A percentile compares a stretch with the other conserved stretches of the same genome.
Conservation (phyloP, 2,113 vertebrate species). For the Stictonetta naevosa region DNA sequence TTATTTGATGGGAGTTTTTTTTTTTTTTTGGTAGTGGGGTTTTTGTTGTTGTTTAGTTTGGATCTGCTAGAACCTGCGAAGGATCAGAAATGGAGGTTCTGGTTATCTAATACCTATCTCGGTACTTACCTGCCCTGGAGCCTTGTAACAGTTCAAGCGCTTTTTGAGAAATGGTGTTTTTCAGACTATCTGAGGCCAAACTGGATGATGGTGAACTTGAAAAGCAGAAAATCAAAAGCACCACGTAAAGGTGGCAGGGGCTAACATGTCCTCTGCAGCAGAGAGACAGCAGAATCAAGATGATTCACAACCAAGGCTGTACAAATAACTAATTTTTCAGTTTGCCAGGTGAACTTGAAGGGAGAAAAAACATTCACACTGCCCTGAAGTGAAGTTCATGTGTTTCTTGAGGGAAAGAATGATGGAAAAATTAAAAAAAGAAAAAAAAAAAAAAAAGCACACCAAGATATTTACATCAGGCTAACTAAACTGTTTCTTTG, state of each 20-base stretch:
- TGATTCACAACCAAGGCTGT: conserved; percentile 53
- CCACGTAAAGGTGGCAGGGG: neutral
- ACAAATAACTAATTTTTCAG: conserved; percentile 68
- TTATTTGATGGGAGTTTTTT: neutral
- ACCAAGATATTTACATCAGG: neutral
- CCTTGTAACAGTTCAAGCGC: conserved; percentile 30
- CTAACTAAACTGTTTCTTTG: conserved; percentile 19
- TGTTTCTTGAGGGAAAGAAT: conserved; percentile 33
- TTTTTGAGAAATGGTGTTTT: conserved; percentile 64
- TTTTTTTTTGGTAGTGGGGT: neutral
- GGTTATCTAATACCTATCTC: conserved; percentile 73
- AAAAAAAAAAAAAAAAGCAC: neutral
- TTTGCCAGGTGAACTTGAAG: conserved; percentile 45
- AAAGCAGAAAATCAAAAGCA: conserved; percentile 42
- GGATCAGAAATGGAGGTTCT: conserved; percentile 39
- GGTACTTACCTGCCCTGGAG: conserved; percentile 62
- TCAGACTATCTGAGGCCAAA: conserved; percentile 60
- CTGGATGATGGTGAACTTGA: conserved; percentile 25
- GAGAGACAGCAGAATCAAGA: conserved; percentile 43
- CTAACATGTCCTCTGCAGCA: conserved; percentile 26
- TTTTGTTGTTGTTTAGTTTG: neutral
- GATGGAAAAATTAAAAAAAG: neutral
- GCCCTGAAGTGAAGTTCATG: conserved; percentile 52
- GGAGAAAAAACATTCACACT: conserved; percentile 6
- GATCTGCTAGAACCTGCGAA: neutral